phyloP scores from a whole-genome alignment of 1,140 invertebrate genomes.

The Sinonovacula constricta region DNA sequence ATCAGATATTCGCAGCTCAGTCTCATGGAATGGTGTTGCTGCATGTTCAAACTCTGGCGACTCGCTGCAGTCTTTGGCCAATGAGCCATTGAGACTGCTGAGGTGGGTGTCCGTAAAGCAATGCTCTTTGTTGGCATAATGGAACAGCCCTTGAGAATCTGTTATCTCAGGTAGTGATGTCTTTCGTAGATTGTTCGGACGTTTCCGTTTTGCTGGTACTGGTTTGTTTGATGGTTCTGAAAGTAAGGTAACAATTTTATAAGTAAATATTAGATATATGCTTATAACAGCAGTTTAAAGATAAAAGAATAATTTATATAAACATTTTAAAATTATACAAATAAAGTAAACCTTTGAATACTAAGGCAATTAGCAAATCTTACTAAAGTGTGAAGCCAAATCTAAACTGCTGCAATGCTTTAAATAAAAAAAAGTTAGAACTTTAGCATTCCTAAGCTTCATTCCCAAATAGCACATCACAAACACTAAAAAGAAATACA shows the following conservation, averaged over 20 bases:
- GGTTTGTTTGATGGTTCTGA: constrained; percentile 46
- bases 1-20: constrained; percentile 32
- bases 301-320: too few species aligned
- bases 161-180: constrained; percentile 22
- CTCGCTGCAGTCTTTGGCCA: constrained; percentile 45
- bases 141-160: constrained; percentile 29
- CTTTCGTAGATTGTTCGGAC: constrained; percentile 41
- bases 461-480: too few species aligned
- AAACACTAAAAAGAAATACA: too few species aligned
- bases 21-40: constrained; percentile 44
- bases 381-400: too few species aligned
- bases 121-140: constrained; percentile 47
- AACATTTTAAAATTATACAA: too few species aligned
- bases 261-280: too few species aligned
- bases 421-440: too few species aligned
- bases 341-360: too few species aligned
- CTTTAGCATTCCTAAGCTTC: too few species aligned
- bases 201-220: constrained; percentile 48
- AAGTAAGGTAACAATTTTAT: constrained; percentile 23
- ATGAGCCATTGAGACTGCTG: constrained; percentile 32
- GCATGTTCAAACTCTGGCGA: constrained; percentile 46
- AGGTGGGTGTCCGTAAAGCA: constrained; percentile 37
- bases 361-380: too few species aligned
- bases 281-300: too few species aligned
- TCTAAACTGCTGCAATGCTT: too few species aligned